Evolutionary conservation across 2,797 vertebrate species (phyloP).

Genomic region (Muraenolepis orangiensis): DNA sequence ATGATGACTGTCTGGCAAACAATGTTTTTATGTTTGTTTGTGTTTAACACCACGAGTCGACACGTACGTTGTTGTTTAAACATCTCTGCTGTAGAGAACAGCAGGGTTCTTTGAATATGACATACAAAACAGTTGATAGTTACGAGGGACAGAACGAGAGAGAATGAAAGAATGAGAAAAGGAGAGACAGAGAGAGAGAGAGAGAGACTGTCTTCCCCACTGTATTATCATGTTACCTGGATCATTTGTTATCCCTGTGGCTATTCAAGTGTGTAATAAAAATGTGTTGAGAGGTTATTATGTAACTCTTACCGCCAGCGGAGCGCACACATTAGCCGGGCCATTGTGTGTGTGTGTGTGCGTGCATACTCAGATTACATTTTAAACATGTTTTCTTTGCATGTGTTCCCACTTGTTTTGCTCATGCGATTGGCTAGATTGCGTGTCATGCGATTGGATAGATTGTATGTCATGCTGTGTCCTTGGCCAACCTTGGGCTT

Average conservation of each 20-base stretch:
- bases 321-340: not conserved
- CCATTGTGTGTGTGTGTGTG: slow-evolving; percentile 4
- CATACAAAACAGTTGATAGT: too few species aligned
- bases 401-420: too few species aligned
- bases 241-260: slow-evolving; percentile 19
- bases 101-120: too few species aligned
- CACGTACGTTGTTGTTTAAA: too few species aligned
- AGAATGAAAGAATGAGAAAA: too few species aligned
- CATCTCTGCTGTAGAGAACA: too few species aligned
- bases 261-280: slow-evolving; percentile 24
- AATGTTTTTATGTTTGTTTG: too few species aligned
- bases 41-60: too few species aligned
- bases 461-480: slow-evolving; percentile 34
- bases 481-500: slow-evolving; percentile 28
- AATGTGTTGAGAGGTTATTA: not conserved
- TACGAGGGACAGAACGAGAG: not conserved
- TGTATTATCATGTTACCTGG: slow-evolving; percentile 29
- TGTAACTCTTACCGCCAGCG: not conserved
- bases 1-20: too few species aligned
- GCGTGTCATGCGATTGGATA: slow-evolving; percentile 20
- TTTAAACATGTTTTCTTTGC: not conserved
- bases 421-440: slow-evolving; percentile 15
- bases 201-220: slow-evolving; percentile 8
- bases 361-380: not conserved
- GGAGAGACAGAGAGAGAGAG: not conserved